Conservation (phyloP, 1,140 invertebrate genomes). For the Linepithema humile region DNA sequence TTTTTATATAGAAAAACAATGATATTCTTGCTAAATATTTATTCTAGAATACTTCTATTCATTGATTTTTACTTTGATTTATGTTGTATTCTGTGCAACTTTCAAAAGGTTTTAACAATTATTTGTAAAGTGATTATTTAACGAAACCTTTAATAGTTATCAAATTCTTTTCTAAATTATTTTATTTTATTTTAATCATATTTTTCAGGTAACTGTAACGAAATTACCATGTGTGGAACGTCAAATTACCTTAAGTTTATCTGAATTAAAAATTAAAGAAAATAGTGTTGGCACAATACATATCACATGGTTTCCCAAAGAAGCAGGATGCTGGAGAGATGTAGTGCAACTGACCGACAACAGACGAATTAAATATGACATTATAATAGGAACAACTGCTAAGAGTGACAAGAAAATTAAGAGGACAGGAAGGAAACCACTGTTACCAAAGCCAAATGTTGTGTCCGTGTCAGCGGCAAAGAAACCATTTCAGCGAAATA, state of each 20-base stretch:
- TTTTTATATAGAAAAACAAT: no score
- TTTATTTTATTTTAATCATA: neutral
- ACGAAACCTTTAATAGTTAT: constrained; percentile 22
- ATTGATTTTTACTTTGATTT: no score
- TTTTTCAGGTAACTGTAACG: constrained; percentile 84
- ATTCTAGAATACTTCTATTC: no score
- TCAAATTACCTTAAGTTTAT: constrained; percentile 84
- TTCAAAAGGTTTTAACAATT: no score
- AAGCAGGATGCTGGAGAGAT: constrained; percentile 86
- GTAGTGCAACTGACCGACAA: constrained; percentile 87
- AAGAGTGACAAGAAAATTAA: constrained; percentile 57
- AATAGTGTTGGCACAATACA: constrained; percentile 83
- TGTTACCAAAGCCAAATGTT: neutral
- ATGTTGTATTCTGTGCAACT: no score
- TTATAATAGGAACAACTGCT: constrained; percentile 84
- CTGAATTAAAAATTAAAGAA: constrained; percentile 82
- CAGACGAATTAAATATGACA: constrained; percentile 87
- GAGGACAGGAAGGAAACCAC: constrained; percentile 16
- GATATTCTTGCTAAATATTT: no score
- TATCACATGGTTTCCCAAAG: constrained; percentile 86
- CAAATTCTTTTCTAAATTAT: constrained; percentile 6
- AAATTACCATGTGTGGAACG: constrained; percentile 86
- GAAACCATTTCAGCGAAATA: neutral
- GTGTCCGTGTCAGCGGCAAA: neutral
- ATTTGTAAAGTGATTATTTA: constrained; percentile 12